These are phyloP conservation scores for Odontesthes bonariensis DNA, from an alignment of 2,113 vertebrate species.

Conservation along the genomic window DNA sequence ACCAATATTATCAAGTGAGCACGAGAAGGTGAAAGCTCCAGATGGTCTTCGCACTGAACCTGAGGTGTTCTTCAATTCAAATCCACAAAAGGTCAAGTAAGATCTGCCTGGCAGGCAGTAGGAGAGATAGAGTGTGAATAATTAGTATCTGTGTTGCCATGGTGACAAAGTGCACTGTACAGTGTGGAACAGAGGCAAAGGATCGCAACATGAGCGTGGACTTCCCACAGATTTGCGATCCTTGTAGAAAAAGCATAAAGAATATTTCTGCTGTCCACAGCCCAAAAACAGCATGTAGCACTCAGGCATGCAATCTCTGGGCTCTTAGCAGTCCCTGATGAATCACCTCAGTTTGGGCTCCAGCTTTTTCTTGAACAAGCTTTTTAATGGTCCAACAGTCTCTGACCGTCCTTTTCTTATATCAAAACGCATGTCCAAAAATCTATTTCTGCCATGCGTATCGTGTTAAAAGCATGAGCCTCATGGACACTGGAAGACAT, in stretches of 20 bases:
- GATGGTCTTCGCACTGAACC: conserved; percentile 61
- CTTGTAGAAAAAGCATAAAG: conserved; percentile 50
- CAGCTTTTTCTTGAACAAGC: conserved; percentile 28
- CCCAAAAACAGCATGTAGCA: conserved; percentile 64
- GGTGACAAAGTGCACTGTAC: conserved; percentile 77
- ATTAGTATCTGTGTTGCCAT: conserved; percentile 84
- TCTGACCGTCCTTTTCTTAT: conserved; percentile 8
- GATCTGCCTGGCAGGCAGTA: conserved; percentile 73
- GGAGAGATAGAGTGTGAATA: conserved; percentile 77
- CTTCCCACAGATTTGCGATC: conserved; percentile 74
- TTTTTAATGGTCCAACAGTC: conserved; percentile 27
- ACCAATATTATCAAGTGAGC: conserved; percentile 25
- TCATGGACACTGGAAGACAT: not conserved
- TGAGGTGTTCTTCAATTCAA: conserved; percentile 72
- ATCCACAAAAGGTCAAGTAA: conserved; percentile 83
- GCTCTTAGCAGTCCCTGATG: conserved; percentile 76
- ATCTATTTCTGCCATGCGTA: not conserved
- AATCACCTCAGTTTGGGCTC: conserved; percentile 36
- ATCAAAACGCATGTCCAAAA: conserved; percentile 23
- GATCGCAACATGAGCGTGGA: conserved; percentile 53
- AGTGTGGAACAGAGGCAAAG: conserved; percentile 55
- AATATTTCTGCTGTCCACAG: conserved; percentile 52
- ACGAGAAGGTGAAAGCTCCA: conserved; percentile 45
- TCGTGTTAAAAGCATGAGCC: not conserved
- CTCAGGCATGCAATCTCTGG: conserved; percentile 66